Percentiles rank a stretch among this genome's conserved stretches.
Conservation (phyloP, 53 echinoderm and acorn worm species). For the Arbacia lixula region DNA sequence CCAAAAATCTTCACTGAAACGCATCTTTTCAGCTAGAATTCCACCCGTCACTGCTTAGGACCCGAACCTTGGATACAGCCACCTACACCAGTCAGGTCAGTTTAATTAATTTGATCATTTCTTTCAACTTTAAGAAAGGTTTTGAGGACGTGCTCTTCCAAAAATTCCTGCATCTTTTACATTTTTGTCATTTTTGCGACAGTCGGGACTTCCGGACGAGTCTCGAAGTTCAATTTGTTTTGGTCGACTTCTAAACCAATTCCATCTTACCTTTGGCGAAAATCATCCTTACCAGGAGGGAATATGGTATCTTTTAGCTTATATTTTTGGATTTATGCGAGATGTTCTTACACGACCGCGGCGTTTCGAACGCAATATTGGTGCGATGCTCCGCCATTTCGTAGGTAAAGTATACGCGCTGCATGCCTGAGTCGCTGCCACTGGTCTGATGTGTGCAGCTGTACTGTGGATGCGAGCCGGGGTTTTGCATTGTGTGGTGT, state of each 20-base stretch:
- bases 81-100: conserved; percentile 62
- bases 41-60: conserved; percentile 77
- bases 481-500: conserved; percentile 24
- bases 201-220: conserved; percentile 98
- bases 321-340: neutral
- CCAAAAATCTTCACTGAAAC: conserved; percentile 97
- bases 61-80: conserved; percentile 93
- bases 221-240: conserved; percentile 72
- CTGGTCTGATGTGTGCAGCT: conserved; percentile 22
- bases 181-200: conserved; percentile 99
- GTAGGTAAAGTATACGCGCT: conserved; percentile 33
- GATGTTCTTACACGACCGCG: conserved; percentile 43
- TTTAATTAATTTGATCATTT: conserved; percentile 74
- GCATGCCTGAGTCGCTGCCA: neutral
- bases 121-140: conserved; percentile 68
- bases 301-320: conserved; percentile 17
- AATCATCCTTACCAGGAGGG: neutral
- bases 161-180: conserved; percentile 98
- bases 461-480: conserved; percentile 46
- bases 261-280: neutral
- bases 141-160: conserved; percentile 69
- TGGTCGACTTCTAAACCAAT: conserved; percentile 52
- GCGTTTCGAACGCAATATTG: conserved; percentile 33
- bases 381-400: conserved; percentile 43
- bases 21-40: conserved; percentile 90